Percentiles rank a stretch among this genome's conserved stretches.
phyloP scores from a whole-genome alignment of 2,797 vertebrate species.

The Pithecia hirsuta region DNA sequence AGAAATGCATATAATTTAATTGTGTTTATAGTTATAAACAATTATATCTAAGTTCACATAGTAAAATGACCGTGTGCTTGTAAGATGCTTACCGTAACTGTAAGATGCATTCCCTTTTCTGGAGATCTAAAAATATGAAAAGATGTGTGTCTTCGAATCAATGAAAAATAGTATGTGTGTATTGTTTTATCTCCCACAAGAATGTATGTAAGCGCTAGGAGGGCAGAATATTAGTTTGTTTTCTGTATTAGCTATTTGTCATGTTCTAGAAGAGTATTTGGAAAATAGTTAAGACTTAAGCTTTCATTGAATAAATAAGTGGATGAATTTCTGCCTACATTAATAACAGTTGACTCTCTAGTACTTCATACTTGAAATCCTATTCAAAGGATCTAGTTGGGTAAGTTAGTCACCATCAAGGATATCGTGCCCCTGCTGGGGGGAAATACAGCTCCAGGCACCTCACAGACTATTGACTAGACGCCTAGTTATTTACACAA shows the following conservation, averaged over 20 bases:
- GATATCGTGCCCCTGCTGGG: not conserved
- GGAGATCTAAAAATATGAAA: slow-evolving; percentile 30
- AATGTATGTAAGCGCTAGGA: not conserved
- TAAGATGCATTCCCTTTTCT: not conserved
- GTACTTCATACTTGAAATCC: slow-evolving; percentile 3
- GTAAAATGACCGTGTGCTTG: not conserved
- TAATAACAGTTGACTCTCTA: not conserved
- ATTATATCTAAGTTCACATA: slow-evolving; percentile 12
- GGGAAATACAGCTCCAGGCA: not conserved
- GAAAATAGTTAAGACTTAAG: not conserved
- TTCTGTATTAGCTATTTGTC: not conserved
- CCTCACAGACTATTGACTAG: not conserved
- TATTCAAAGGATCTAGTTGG: not conserved
- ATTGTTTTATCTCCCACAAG: not conserved
- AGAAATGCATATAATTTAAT: slow-evolving; percentile 9
- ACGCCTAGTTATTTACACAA: not conserved
- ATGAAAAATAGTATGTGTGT: not conserved
- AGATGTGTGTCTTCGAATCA: not conserved
- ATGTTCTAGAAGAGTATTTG: not conserved
- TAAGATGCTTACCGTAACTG: not conserved
- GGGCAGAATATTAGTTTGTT: not conserved
- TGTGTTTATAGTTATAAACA: slow-evolving; percentile 13
- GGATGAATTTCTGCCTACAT: not conserved
- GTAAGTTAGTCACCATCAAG: not conserved
- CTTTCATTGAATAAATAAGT: not conserved